Evolutionary conservation across 2,888 invertebrate species (phyloP).

Genomic region (Phymatocera aterrima): DNA sequence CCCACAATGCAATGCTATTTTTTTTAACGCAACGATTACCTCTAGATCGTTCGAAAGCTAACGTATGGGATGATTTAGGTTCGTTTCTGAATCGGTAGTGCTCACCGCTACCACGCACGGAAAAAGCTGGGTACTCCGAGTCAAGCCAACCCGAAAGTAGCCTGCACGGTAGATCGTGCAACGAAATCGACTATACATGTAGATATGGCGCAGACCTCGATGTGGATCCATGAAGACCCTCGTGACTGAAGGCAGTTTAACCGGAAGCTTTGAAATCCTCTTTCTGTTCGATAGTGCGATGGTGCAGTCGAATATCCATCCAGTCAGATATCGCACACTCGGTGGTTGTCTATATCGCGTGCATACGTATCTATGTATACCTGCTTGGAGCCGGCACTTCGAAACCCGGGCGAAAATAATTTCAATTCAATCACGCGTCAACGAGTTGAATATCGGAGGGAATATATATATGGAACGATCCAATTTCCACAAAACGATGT

Average conservation of each 20-base stretch:
- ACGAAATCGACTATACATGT: background rate
- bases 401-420: slow-evolving; percentile 22
- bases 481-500: slow-evolving; percentile 7
- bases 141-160: background rate
- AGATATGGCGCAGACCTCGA: background rate
- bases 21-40: background rate
- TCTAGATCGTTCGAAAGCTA: background rate
- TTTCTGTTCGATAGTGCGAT: slow-evolving; percentile 10
- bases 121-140: background rate
- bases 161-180: background rate
- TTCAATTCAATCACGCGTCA: slow-evolving; percentile 37
- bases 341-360: too few relatives aligned
- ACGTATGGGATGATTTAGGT: background rate
- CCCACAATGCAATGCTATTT: background rate
- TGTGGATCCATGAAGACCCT: slow-evolving; percentile 11
- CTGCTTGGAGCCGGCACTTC: background rate
- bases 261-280: background rate
- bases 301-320: slow-evolving; percentile 2
- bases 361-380: background rate
- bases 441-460: slow-evolving; percentile 28
- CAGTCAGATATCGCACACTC: background rate
- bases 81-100: background rate
- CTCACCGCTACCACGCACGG: background rate
- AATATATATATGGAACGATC: slow-evolving; percentile 17
- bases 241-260: slow-evolving; percentile 39